Evolutionary conservation across 1,140 invertebrate genomes (phyloP), one percentile per base, ranked within the genome.

Genomic region (Monomorium pharaonis): DNA sequence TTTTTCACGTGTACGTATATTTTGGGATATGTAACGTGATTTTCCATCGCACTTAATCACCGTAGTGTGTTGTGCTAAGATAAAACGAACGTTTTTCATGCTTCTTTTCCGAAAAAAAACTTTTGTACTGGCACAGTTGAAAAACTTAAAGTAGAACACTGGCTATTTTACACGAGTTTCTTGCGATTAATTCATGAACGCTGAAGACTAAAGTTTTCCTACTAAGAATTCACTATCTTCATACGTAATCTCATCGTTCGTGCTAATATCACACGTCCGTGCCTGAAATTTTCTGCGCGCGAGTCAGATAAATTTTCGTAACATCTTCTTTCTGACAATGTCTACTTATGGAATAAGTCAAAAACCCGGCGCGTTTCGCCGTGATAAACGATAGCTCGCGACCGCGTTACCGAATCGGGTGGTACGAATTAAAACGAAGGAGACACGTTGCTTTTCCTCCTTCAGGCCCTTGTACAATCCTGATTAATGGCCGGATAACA

Each of bases 401-500:
- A 12, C 27, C 12, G 30, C 37, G 7, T 47, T 27, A 60, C 51
- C 27, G 74, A 74, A 27, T 27, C n/a, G 37, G 54, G 21, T 72
- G 72, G 87, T 70, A 76, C 67, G 74, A 88, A 88, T 88, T 88
- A 78, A 88, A 88, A 65, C 42, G 49, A 72, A 70, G 47, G 24
- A 47, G 51, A 65, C 78, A 51, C 78, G 51, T 44, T n/a, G 42
- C 63, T 77, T 84, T 33, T 27, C 9, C 6, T 60, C 3, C 42
- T 12, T 2, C 33, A 47, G 65, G 18, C 63, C 24, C 77, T 88
- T 74, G 86, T 78, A 67, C 92, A 92, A 92, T 92, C 92, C 89
- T 94, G 93, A 94, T 94, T 93, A 93, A 94, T 93, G 91, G 91
- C 74, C 72, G 93, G 91, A 93, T 94, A 93, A 94, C 94, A 92